A percentile compares a stretch with the other conserved stretches of the same genome.
Conservation (phyloP, 2,888 invertebrate genomes). For the Tuta absoluta region DNA sequence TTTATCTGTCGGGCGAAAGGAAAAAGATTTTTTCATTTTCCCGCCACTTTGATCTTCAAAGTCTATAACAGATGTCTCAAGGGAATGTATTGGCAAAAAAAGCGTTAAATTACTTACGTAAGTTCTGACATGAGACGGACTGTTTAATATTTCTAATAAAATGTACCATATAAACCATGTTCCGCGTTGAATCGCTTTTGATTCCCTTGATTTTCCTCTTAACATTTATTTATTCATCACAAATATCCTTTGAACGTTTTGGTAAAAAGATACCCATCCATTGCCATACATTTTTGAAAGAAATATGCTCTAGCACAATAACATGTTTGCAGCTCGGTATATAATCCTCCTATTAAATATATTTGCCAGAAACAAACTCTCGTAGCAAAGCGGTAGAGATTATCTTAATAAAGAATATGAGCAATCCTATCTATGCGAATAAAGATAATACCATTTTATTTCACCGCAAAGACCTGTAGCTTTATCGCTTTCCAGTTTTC, state of each 20-base stretch:
- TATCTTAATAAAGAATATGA: conserved; percentile 4
- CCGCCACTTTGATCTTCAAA: conserved; percentile 3
- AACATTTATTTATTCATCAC: neutral
- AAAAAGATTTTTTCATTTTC: conserved; percentile 5
- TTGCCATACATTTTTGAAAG: too few relatives aligned
- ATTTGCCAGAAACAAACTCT: neutral
- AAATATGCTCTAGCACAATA: too few relatives aligned
- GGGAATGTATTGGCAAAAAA: conserved; percentile 1
- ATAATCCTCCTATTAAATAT: neutral
- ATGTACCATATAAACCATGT: neutral
- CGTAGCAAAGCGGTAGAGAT: neutral
- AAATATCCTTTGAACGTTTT: too few relatives aligned
- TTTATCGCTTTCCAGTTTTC: neutral
- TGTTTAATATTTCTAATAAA: neutral
- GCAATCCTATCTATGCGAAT: neutral
- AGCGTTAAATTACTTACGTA: neutral
- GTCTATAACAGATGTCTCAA: conserved; percentile 18
- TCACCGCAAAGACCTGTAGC: neutral
- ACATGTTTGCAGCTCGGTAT: too few relatives aligned
- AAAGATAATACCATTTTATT: neutral
- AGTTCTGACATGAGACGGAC: neutral
- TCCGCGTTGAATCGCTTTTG: neutral
- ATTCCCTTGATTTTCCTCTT: neutral
- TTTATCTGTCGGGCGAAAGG: neutral
- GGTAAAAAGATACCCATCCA: too few relatives aligned